These are phyloP conservation scores for Lycodopsis pacificus DNA, from an alignment of 2,797 vertebrate genomes.

Conservation along the genomic window DNA sequence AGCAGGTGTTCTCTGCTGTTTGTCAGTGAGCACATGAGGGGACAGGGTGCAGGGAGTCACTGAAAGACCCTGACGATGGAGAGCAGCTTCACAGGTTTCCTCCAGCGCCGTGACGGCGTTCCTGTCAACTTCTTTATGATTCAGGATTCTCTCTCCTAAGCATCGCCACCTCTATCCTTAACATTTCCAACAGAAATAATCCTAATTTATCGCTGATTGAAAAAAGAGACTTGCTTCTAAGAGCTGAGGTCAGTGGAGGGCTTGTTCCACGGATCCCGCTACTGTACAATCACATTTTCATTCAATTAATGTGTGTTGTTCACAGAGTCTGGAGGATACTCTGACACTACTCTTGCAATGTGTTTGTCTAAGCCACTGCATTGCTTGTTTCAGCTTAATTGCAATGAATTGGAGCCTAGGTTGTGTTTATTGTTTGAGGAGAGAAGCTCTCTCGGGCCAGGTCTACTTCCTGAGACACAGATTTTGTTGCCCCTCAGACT, in stretches of 20 bases:
- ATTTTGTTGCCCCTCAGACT: slow-evolving; percentile 23
- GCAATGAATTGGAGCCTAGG: slow-evolving; percentile 56
- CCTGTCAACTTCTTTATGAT: neutral
- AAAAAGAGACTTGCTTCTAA: neutral
- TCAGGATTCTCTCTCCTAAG: slow-evolving; percentile 5
- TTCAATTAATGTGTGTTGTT: slow-evolving; percentile 51
- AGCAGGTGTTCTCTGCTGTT: slow-evolving; percentile 71
- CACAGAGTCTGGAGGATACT: slow-evolving; percentile 54
- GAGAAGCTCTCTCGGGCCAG: slow-evolving; percentile 43
- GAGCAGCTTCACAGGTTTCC: slow-evolving; percentile 47
- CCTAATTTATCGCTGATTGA: neutral
- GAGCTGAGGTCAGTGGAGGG: neutral
- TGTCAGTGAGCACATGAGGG: slow-evolving; percentile 51
- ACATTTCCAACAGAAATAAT: neutral
- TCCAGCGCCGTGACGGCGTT: neutral
- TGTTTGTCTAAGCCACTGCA: slow-evolving; percentile 62
- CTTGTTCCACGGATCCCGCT: slow-evolving; percentile 10
- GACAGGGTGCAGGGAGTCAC: slow-evolving; percentile 34
- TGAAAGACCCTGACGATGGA: slow-evolving; percentile 28
- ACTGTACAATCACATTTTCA: slow-evolving; percentile 38
- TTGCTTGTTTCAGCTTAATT: slow-evolving; percentile 77
- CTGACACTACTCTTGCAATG: slow-evolving; percentile 30
- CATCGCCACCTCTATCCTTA: neutral
- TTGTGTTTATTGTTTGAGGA: slow-evolving; percentile 77
- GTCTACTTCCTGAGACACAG: slow-evolving; percentile 69